phyloP scores from a whole-genome alignment of 2,797 vertebrate genomes.

The Emys orbicularis region DNA sequence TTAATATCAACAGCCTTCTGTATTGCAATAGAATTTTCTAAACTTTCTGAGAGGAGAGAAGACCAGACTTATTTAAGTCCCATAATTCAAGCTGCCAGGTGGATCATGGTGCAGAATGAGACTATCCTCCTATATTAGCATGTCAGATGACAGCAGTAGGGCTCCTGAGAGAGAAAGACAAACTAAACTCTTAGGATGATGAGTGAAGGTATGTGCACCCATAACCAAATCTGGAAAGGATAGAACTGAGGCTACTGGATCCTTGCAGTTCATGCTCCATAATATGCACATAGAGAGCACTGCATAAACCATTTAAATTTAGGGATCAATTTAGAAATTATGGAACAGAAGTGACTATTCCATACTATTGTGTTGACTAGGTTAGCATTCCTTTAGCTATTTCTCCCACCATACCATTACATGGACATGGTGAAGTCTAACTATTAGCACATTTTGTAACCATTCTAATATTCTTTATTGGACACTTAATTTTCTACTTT shows the following conservation, averaged over 20 bases:
- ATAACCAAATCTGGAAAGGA: not conserved
- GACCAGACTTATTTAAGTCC: not conserved
- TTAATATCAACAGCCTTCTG: not conserved
- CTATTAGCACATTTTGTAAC: not conserved
- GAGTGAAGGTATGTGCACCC: not conserved
- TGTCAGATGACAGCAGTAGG: not conserved
- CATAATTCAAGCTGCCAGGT: not conserved
- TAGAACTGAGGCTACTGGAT: not conserved
- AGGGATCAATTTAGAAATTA: slow-evolving; percentile 10
- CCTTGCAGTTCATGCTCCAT: not conserved
- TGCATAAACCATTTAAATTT: not conserved
- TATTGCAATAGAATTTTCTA: not conserved
- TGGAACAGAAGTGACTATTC: slow-evolving; percentile 1
- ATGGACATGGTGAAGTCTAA: not conserved
- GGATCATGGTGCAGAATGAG: not conserved
- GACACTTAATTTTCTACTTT: slow-evolving; percentile 60
- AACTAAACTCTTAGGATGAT: not conserved
- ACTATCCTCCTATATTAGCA: not conserved
- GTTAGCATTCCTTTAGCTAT: slow-evolving; percentile 14
- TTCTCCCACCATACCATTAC: not conserved
- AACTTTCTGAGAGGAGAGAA: not conserved
- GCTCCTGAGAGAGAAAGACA: not conserved
- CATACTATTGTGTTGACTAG: slow-evolving; percentile 45
- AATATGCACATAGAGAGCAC: not conserved
- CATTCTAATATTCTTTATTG: slow-evolving; percentile 41